Conservation (phyloP, 2,888 invertebrate genomes). For the Andricus curvator region DNA sequence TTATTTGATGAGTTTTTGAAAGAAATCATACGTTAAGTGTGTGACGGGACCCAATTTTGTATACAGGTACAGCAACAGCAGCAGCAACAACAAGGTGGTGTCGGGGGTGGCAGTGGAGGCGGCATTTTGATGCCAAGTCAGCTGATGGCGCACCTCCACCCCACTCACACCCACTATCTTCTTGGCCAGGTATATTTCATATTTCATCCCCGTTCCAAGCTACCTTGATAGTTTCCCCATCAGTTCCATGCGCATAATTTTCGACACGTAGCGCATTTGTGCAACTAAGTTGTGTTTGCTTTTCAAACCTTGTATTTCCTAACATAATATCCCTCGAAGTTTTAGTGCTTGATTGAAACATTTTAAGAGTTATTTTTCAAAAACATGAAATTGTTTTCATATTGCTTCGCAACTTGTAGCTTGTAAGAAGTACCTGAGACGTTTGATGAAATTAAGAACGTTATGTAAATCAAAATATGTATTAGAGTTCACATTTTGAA, state of each 20-base stretch:
- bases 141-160: constrained; percentile 82
- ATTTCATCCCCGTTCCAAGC: constrained; percentile 38
- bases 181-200: constrained; percentile 68
- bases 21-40: constrained; percentile 11
- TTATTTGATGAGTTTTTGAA: background rate
- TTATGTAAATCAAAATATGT: background rate
- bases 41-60: constrained; percentile 21
- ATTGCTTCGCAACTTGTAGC: background rate
- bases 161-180: constrained; percentile 69
- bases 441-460: background rate
- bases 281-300: constrained; percentile 15
- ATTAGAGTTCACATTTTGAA: background rate
- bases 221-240: constrained; percentile 34
- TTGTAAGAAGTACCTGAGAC: background rate
- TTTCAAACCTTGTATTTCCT: constrained; percentile 17
- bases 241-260: constrained; percentile 12
- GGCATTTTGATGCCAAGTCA: constrained; percentile 80
- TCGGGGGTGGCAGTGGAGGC: constrained; percentile 65
- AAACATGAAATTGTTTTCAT: background rate
- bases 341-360: constrained; percentile 6
- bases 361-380: background rate
- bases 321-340: background rate
- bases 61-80: constrained; percentile 63
- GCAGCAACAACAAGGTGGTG: constrained; percentile 68
- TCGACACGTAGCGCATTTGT: constrained; percentile 18